phyloP scores from a whole-genome alignment of 2,797 vertebrate species.

The Babyrousa celebensis region DNA sequence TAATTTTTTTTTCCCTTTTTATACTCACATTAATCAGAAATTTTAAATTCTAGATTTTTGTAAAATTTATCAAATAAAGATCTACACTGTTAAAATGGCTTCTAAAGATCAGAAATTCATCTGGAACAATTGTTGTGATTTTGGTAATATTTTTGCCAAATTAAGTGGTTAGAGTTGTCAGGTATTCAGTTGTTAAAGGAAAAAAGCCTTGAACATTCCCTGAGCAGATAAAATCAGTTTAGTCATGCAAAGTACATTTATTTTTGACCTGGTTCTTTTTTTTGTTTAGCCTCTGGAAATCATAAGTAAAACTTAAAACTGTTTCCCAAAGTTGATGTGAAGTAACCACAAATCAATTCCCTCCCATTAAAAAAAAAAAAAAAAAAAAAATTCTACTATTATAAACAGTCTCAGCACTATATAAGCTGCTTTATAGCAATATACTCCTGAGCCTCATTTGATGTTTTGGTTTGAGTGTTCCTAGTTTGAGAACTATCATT shows the following conservation, averaged over 20 bases:
- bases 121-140: background rate
- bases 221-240: background rate
- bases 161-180: background rate
- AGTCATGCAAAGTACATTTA: background rate
- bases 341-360: background rate
- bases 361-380: background rate
- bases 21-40: background rate
- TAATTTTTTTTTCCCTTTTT: background rate
- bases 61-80: background rate
- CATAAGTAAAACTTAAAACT: background rate
- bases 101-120: constrained; percentile 3
- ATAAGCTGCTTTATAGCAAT: background rate
- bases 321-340: background rate
- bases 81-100: background rate
- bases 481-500: background rate
- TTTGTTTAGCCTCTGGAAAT: background rate
- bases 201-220: background rate
- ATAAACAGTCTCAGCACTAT: background rate
- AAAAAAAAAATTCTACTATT: background rate
- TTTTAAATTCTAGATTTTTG: background rate
- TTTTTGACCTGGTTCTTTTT: background rate
- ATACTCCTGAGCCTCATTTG: background rate
- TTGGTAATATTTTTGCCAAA: constrained; percentile 34
- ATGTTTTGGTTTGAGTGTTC: background rate
- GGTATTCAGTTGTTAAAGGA: background rate